Conservation (phyloP, 2,888 invertebrate species). For the Crepidodera aurea region DNA sequence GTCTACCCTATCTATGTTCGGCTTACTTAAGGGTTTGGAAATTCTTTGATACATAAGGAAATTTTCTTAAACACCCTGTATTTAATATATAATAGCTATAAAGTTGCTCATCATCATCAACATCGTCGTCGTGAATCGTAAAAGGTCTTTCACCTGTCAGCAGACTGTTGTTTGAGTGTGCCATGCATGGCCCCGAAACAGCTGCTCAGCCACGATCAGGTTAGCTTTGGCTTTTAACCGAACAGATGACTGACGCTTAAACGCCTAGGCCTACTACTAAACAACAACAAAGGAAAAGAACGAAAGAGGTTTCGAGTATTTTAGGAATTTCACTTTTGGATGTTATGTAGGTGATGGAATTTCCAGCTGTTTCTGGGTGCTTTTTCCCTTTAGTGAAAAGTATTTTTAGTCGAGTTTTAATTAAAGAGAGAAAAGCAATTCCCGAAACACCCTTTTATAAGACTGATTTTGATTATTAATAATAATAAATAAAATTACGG, state of each 20-base stretch:
- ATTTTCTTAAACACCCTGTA: background rate
- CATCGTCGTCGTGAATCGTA: slow-evolving; percentile 8
- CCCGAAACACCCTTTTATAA: no score
- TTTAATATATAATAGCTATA: background rate
- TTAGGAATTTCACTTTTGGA: background rate
- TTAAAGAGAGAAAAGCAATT: no score
- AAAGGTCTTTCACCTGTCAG: slow-evolving; percentile 32
- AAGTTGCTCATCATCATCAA: background rate
- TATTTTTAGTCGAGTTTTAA: background rate
- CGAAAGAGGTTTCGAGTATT: background rate
- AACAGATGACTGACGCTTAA: slow-evolving; percentile 15
- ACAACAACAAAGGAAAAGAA: background rate
- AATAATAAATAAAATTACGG: no score
- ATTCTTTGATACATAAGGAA: no score
- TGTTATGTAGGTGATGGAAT: background rate
- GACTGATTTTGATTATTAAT: no score
- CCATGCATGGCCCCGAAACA: slow-evolving; percentile 28
- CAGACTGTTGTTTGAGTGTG: slow-evolving; percentile 1
- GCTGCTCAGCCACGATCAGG: slow-evolving; percentile 26
- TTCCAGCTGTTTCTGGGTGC: background rate
- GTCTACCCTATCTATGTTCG: no score
- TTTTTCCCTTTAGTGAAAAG: background rate
- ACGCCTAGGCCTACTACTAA: slow-evolving; percentile 1
- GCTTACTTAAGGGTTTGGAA: no score
- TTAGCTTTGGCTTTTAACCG: slow-evolving; percentile 31